phyloP scores from a whole-genome alignment of 2,888 invertebrate species.

The Noctuana brunneofusca region DNA sequence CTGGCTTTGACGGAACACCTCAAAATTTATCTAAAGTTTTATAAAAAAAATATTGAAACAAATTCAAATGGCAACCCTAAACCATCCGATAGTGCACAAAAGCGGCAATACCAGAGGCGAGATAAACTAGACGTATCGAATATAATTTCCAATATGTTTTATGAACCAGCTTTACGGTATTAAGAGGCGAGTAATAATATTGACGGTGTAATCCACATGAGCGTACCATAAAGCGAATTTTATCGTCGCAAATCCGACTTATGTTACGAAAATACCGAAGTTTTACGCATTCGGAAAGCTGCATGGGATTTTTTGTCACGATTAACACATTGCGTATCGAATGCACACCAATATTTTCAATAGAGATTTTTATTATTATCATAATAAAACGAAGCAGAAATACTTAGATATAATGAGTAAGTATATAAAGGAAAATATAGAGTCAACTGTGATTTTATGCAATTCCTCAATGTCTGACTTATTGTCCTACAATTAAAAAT shows the following conservation, averaged over 20 bases:
- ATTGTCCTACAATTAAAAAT: too few relatives aligned
- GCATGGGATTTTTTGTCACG: conserved; percentile 8
- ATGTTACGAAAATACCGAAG: conserved; percentile 61
- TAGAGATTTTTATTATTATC: too few relatives aligned
- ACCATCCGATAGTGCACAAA: conserved; percentile 42
- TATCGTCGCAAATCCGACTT: conserved; percentile 73
- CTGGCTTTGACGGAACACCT: background rate
- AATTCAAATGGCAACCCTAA: conserved; percentile 22
- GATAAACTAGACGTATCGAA: conserved; percentile 60
- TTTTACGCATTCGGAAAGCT: conserved; percentile 30
- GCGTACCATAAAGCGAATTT: conserved; percentile 67
- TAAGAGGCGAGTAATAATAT: conserved; percentile 80
- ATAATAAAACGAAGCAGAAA: too few relatives aligned
- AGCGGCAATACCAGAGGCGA: conserved; percentile 47
- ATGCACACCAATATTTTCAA: background rate
- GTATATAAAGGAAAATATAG: too few relatives aligned
- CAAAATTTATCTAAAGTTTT: background rate
- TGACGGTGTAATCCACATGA: conserved; percentile 73
- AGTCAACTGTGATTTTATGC: too few relatives aligned
- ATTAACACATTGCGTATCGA: conserved; percentile 6
- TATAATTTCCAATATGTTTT: conserved; percentile 78
- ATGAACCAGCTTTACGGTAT: conserved; percentile 78
- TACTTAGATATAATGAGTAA: too few relatives aligned
- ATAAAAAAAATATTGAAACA: background rate
- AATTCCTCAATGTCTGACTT: too few relatives aligned